These are phyloP conservation scores for Lepidurus arcticus DNA, from an alignment of 1,140 invertebrate genomes.

Conservation along the genomic window DNA sequence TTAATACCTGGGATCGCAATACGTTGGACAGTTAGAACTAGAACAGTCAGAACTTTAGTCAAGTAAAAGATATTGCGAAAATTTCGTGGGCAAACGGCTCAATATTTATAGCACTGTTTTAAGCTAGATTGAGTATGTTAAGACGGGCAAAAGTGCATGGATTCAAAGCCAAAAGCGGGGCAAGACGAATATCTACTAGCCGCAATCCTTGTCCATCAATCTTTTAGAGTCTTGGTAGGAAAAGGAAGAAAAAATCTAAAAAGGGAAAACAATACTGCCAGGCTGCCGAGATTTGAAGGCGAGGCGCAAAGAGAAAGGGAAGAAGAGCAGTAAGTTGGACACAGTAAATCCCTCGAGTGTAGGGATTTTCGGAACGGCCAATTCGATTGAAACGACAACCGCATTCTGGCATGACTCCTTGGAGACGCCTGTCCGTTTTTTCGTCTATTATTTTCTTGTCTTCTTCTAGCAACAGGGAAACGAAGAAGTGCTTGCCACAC, in stretches of 20 bases:
- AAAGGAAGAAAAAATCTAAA: background rate
- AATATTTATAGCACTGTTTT: no score
- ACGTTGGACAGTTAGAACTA: no score
- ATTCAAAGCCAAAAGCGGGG: background rate
- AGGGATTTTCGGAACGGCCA: background rate
- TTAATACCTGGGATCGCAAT: no score
- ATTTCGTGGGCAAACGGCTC: no score
- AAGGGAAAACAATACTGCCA: background rate
- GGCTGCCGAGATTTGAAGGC: background rate
- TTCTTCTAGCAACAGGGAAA: background rate
- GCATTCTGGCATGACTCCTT: constrained; percentile 6
- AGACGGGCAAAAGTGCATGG: background rate
- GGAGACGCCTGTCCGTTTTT: background rate
- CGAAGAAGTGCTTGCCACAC: background rate
- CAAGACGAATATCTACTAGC: background rate
- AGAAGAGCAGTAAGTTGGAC: background rate
- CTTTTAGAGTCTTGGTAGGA: background rate
- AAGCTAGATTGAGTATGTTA: background rate
- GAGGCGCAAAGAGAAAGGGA: no score
- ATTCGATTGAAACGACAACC: constrained; percentile 19
- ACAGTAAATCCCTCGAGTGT: background rate
- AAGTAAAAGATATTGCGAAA: no score
- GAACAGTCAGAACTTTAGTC: no score
- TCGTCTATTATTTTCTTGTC: background rate
- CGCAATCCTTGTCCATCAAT: background rate